Base-by-base conservation (phyloP, 2,888 invertebrate genomes). In the Mellilla xanthometata region DNA sequence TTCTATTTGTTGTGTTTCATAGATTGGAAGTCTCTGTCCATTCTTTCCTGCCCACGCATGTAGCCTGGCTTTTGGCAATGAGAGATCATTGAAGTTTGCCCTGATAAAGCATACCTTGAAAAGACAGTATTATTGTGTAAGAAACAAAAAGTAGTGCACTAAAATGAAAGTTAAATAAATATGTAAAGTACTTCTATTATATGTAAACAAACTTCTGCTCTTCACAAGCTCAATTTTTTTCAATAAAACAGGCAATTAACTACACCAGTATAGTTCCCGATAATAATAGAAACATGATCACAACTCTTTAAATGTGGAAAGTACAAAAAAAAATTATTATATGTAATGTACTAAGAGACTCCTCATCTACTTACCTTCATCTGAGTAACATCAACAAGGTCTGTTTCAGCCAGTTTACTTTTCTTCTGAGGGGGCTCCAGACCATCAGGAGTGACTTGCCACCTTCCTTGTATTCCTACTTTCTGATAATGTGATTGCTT, bases 21-120 rank as follows among this genome's bases (percentile, higher is more conserved):
- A 97, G 6, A 66, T 71, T 0, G 97, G 96, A 26, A 92, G 80
- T 57, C 91, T 86, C 30, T 90, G 81, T 12, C 89, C 91, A 68
- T 93, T 92, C 70, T 92, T 93, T 15, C 91, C 90, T 5, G 95
- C 93, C 92, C 95, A 95, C 3, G 92, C 90, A 70, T 96, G 93
- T 8, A 98, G 90, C 63, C 91, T 91, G 3, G 95, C 93, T 81
- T 98, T 98, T 0, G 98, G 98, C 52, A 97, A 90, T 58, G 93
- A 92, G 0, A 91, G 83, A 68, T 95, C 94, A 72, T 73, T 81
- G 33, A 82, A 90, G 64, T 76, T 85, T 4, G 86, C 78, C 55
- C 90, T 60, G 52, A 88, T 80, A 56, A 88, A 90, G 67, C 85
- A 82, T 22, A 87, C 82, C 90, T 89, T 63, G 43, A 76, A 75